phyloP scores from a whole-genome alignment of 2,797 vertebrate species.

The Pseudotriccus pelzelni region DNA sequence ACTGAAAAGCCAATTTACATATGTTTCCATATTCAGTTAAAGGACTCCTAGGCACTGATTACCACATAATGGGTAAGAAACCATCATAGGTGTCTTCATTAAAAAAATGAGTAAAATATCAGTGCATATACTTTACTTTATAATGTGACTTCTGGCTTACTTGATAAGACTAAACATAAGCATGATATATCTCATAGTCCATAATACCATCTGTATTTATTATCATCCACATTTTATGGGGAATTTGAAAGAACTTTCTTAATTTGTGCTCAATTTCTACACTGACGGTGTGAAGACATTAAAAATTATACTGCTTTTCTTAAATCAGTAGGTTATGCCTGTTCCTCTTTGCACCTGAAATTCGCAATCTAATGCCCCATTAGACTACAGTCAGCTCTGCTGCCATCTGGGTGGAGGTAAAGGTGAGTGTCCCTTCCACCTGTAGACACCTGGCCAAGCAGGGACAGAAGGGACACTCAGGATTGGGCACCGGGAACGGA shows the following conservation, averaged over 20 bases:
- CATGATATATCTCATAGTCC: neutral
- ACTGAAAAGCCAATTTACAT: neutral
- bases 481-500: accelerated
- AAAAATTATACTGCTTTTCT: neutral
- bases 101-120: neutral
- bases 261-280: neutral
- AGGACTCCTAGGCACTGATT: neutral
- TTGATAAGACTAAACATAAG: neutral
- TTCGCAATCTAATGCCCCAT: neutral
- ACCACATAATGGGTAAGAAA: neutral
- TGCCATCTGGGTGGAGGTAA: neutral
- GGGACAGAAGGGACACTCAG: neutral
- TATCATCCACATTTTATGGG: neutral
- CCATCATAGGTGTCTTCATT: neutral
- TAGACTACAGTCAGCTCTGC: neutral
- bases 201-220: neutral
- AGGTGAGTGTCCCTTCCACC: neutral
- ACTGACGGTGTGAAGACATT: neutral
- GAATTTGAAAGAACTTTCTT: neutral
- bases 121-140: neutral
- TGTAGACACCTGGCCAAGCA: neutral
- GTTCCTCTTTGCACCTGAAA: neutral
- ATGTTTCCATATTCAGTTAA: neutral
- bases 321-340: neutral
- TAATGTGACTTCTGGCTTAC: neutral